Percentiles rank a stretch among this genome's conserved stretches.
Conservation (phyloP, 92 coral and sea anemone genomes). For the Zoanthus sociatus region DNA sequence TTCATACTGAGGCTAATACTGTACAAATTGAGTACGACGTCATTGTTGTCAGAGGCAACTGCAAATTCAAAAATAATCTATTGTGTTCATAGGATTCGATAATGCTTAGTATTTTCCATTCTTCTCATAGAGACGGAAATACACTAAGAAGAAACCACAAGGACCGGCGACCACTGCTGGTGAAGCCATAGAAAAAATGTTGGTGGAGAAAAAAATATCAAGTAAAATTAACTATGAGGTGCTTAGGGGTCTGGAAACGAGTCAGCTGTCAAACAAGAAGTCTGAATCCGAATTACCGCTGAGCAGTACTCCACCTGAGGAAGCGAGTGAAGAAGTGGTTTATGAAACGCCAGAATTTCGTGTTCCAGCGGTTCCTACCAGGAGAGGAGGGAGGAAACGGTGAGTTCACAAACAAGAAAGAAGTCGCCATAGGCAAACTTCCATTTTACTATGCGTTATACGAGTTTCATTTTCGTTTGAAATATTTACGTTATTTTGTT, state of each 20-base stretch:
- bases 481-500: no score
- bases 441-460: no score
- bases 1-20: no score
- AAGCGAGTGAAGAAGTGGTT: neutral
- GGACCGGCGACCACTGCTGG: constrained; percentile 94
- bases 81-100: neutral
- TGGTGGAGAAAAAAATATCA: constrained; percentile 96
- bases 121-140: constrained; percentile 79
- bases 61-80: no score
- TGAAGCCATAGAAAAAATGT: constrained; percentile 98
- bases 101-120: neutral
- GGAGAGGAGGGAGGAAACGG: constrained; percentile 80
- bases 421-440: neutral
- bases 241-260: constrained; percentile 87
- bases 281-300: constrained; percentile 31
- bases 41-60: no score
- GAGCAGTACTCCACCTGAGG: constrained; percentile 54
- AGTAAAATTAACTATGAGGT: constrained; percentile 98
- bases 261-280: constrained; percentile 57
- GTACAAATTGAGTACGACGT: no score
- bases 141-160: constrained; percentile 73
- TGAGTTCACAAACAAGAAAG: constrained; percentile 3
- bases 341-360: constrained; percentile 65
- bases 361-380: constrained; percentile 75
- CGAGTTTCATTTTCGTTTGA: no score